phyloP scores from a whole-genome alignment of 2,888 invertebrate species.

The Leucoma salicis region DNA sequence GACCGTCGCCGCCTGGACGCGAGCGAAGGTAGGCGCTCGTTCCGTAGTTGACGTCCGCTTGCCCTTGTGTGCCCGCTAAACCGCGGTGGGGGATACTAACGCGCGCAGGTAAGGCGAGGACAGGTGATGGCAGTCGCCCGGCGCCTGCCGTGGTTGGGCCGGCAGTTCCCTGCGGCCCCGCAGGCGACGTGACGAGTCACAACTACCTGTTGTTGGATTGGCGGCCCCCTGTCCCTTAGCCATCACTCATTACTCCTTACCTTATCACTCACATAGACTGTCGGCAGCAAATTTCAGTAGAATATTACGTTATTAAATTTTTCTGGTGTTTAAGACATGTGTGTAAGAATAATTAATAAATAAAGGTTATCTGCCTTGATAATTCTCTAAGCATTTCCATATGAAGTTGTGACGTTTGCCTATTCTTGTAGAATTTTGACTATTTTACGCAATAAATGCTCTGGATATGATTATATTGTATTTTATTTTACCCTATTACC shows the following conservation, averaged over 20 bases:
- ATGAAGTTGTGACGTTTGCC: conserved; percentile 80
- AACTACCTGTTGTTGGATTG: conserved; percentile 80
- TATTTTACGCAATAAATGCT: conserved; percentile 80
- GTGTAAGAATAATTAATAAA: conserved; percentile 60
- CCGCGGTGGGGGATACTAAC: conserved; percentile 49
- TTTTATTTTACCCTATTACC: conserved; percentile 43
- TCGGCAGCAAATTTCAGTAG: conserved; percentile 44
- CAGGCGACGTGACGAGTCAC: conserved; percentile 67
- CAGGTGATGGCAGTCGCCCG: conserved; percentile 49
- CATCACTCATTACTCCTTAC: conserved; percentile 29
- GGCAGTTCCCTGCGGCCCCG: conserved; percentile 81
- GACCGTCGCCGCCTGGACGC: conserved; percentile 40
- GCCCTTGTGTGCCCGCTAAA: conserved; percentile 49
- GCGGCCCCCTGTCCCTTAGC: conserved; percentile 76
- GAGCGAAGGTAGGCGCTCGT: conserved; percentile 54
- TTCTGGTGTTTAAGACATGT: conserved; percentile 58
- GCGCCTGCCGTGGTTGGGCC: conserved; percentile 69
- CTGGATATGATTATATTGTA: conserved; percentile 58
- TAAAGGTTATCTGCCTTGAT: conserved; percentile 74
- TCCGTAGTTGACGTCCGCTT: conserved; percentile 44
- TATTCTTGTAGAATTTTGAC: conserved; percentile 81
- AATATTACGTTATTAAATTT: conserved; percentile 36
- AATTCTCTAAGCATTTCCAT: conserved; percentile 74
- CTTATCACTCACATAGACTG: conserved; percentile 39
- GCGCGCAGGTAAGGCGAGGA: conserved; percentile 48